Evolutionary conservation across 2,113 vertebrate genomes (phyloP).

Genomic region (Dolichallabes microphthalmus): DNA sequence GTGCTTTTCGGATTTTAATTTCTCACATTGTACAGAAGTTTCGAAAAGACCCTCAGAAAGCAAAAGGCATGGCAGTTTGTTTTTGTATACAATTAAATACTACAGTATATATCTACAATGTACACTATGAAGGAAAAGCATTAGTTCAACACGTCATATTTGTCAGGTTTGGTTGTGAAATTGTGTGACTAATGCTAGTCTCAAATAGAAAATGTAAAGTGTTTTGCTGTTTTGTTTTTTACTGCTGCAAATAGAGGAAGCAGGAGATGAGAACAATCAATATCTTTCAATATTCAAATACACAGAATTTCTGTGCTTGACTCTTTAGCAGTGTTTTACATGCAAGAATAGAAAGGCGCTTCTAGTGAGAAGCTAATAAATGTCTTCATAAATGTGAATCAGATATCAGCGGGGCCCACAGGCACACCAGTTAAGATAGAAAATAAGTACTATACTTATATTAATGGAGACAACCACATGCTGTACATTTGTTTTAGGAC

Average conservation of each 20-base stretch:
- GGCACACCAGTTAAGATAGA: conserved; percentile 6
- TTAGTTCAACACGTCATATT: background rate
- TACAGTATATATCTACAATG: too few species aligned
- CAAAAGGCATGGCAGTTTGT: too few species aligned
- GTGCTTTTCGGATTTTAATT: conserved; percentile 1
- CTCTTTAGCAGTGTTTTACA: background rate
- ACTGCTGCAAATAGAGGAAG: background rate
- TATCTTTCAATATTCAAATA: conserved; percentile 26
- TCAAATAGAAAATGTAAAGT: background rate
- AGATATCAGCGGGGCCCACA: conserved; percentile 10
- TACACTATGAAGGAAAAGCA: background rate
- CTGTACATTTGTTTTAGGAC: conserved; percentile 34
- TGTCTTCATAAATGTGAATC: conserved; percentile 22
- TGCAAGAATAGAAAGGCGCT: background rate
- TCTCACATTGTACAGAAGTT: background rate
- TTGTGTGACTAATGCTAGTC: background rate
- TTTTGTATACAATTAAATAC: too few species aligned
- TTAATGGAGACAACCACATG: conserved; percentile 18
- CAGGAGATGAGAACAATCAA: conserved; percentile 25
- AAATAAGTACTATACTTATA: conserved; percentile 16
- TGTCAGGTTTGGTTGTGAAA: background rate
- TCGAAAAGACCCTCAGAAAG: background rate
- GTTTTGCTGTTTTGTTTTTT: background rate
- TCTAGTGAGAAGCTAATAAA: conserved; percentile 26
- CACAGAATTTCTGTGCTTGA: conserved; percentile 13